A percentile compares a stretch with the other conserved stretches of the same genome.
phyloP scores from a whole-genome alignment of 2,888 invertebrate species.

The Drosophila rellima region DNA sequence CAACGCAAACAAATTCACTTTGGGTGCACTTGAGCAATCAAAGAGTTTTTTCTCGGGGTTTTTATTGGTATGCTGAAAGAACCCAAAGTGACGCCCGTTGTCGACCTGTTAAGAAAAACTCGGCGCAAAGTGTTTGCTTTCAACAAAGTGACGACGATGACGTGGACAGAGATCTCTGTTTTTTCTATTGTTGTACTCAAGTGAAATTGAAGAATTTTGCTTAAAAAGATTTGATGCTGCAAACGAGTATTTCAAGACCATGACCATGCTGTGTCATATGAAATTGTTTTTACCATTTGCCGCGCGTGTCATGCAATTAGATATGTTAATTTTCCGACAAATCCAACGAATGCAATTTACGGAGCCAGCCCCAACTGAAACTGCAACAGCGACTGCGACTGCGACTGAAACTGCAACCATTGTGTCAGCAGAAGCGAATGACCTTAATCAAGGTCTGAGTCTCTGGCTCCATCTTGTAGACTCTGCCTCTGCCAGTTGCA shows the following conservation, averaged over 20 bases:
- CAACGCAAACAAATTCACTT: slow-evolving; percentile 49
- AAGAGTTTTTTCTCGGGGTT: slow-evolving; percentile 23
- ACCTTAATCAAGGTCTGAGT: slow-evolving; percentile 84
- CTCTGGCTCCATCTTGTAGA: slow-evolving; percentile 8
- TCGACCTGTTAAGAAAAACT: slow-evolving; percentile 21
- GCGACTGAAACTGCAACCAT: slow-evolving; percentile 43
- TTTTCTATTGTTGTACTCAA: slow-evolving; percentile 14
- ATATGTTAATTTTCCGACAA: slow-evolving; percentile 54
- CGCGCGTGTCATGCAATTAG: slow-evolving; percentile 60
- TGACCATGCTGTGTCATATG: slow-evolving; percentile 43
- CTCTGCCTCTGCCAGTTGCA: slow-evolving; percentile 48
- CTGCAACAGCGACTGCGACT: background rate
- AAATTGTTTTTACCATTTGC: slow-evolving; percentile 40
- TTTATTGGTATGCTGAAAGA: slow-evolving; percentile 25
- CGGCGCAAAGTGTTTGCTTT: slow-evolving; percentile 36
- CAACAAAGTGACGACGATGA: slow-evolving; percentile 46
- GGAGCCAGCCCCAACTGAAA: background rate
- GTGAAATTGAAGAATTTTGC: slow-evolving; percentile 51
- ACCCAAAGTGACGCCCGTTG: slow-evolving; percentile 26
- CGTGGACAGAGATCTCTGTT: slow-evolving; percentile 6
- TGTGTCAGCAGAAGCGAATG: slow-evolving; percentile 78
- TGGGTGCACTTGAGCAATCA: slow-evolving; percentile 56
- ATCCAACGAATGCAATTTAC: slow-evolving; percentile 34
- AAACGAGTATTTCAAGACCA: slow-evolving; percentile 3
- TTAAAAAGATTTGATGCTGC: slow-evolving; percentile 14